These are phyloP conservation scores for Girardinichthys multiradiatus DNA, from an alignment of 2,113 vertebrate genomes.

Conservation along the genomic window DNA sequence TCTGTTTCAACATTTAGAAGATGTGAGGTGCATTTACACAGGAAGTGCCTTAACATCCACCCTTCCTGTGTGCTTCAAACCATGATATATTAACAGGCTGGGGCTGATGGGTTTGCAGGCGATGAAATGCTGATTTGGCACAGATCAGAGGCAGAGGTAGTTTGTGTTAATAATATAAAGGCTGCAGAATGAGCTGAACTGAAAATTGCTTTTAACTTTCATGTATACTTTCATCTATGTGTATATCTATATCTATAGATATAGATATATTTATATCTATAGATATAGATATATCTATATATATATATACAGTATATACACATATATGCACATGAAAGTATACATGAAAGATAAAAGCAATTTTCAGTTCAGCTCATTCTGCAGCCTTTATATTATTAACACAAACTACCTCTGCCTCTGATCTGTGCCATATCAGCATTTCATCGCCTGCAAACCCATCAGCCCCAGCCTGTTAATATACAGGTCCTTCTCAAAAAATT, in stretches of 20 bases:
- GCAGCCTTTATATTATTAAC: background rate
- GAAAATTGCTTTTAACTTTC: background rate
- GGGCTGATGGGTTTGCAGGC: background rate
- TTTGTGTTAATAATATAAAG: background rate
- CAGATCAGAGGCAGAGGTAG: background rate
- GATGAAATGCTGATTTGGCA: background rate
- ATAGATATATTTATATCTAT: too few relatives aligned
- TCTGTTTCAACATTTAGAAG: slow-evolving; percentile 40
- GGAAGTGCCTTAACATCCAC: slow-evolving; percentile 48
- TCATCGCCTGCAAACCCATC: background rate
- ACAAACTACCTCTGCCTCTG: background rate
- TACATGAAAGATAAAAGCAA: background rate
- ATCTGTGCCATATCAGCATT: background rate
- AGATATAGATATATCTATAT: too few relatives aligned
- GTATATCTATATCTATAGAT: too few relatives aligned
- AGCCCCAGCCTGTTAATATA: background rate
- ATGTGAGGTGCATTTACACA: slow-evolving; percentile 50
- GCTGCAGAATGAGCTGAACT: background rate
- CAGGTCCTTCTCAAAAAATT: too few relatives aligned
- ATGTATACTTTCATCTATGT: too few relatives aligned
- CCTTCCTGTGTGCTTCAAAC: slow-evolving; percentile 30
- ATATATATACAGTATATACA: too few relatives aligned
- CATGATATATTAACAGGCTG: background rate
- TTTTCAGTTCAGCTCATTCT: background rate
- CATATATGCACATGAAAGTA: too few relatives aligned